phyloP scores from a whole-genome alignment of 2,113 vertebrate genomes.

The Arvicanthis niloticus region DNA sequence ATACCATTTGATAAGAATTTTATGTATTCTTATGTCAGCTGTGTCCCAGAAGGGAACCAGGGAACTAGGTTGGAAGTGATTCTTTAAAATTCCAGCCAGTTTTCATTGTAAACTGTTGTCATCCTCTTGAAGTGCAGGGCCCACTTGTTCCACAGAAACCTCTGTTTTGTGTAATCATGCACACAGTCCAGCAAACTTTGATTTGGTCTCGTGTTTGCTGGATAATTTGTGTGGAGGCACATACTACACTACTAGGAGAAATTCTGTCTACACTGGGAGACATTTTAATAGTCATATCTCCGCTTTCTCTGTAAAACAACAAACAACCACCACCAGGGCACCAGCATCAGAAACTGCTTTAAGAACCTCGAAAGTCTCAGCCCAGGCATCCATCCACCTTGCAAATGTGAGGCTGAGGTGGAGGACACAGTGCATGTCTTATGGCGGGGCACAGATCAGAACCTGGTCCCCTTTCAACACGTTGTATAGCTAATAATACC shows the following conservation, averaged over 20 bases:
- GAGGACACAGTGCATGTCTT: background rate
- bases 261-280: background rate
- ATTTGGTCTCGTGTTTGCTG: background rate
- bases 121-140: background rate
- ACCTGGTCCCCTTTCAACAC: background rate
- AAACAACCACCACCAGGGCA: background rate
- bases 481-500: background rate
- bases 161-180: background rate
- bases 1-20: background rate
- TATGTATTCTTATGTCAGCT: background rate
- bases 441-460: background rate
- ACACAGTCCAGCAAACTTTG: background rate
- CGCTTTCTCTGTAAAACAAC: background rate
- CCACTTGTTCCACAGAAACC: background rate
- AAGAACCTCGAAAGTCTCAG: background rate
- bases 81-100: slow-evolving; percentile 1
- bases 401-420: background rate
- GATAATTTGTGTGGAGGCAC: background rate
- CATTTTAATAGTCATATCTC: background rate
- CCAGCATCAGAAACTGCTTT: background rate
- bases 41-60: background rate
- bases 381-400: background rate
- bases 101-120: background rate
- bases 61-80: background rate
- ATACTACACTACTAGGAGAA: background rate